Evolutionary conservation across 1,140 invertebrate species (phyloP), one percentile per base, ranked within the genome.

Genomic region (Drosophila punjabiensis): DNA sequence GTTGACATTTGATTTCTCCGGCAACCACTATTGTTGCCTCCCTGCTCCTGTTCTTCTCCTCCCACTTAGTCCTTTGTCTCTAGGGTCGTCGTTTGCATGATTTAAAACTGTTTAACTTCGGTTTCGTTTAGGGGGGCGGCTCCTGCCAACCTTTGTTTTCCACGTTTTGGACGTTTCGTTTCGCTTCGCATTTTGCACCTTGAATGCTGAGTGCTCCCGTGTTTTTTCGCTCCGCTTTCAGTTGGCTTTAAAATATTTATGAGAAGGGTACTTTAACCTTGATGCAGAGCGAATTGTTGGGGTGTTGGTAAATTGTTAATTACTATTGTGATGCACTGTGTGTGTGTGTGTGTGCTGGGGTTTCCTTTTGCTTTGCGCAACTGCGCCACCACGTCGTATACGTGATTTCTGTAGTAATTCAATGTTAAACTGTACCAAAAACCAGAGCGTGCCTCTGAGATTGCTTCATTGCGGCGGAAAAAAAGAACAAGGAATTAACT

Each of bases 291-390:
- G 62, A 41, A 35, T 45, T 64, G 52, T 64, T 16, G 16, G 11
- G 37, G 50, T 39, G 50, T 58, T 28, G 66, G 58, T 79, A 63
- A 79, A 79, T 79, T 79, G 76, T 90, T 89, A 90, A 89, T 89
- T 89, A 84, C 82, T 76, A 79, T 89, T 89, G 65, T 79, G 65
- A 70, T 79, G 76, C 41, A 79, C 62, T 78, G 35, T 58, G 62
- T 53, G 53, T 78, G 35, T 58, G 62, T 53, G 53, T 63, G 35
- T 76, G 48, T 35, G 52, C 50, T 48, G 48, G 37, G 20, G 18
- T n/a, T 65, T 47, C 24, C 24, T 45, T 56, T 43, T 20, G 65
- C 50, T 28, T 43, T 69, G 68, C 64, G 68, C 50, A 68, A 24
- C 50, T 71, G 68, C 33, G 63, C 55, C 68, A 73, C 45, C n/a